Percentiles rank a stretch among this genome's conserved stretches.
These are phyloP conservation scores for Mastomys natalensis DNA, from an alignment of 2,113 vertebrate genomes.

Conservation along the genomic window DNA sequence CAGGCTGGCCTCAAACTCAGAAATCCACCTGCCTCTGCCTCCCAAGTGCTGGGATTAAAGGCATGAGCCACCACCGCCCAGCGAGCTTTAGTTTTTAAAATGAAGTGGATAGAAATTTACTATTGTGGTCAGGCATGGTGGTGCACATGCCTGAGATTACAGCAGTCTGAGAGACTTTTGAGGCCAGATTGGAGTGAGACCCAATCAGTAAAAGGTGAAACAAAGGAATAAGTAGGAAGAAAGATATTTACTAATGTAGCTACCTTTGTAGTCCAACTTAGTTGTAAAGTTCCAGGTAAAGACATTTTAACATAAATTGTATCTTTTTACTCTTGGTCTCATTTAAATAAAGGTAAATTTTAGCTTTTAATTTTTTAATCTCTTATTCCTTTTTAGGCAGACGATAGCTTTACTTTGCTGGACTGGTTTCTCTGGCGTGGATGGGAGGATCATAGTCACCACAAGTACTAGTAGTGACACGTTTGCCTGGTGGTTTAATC, in stretches of 20 bases:
- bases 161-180: not conserved
- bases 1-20: too few relatives aligned
- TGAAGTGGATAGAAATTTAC: constrained; percentile 21
- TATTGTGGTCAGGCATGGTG: not conserved
- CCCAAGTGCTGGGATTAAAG: too few relatives aligned
- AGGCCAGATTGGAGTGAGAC: not conserved
- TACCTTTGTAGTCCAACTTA: not conserved
- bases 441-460: not conserved
- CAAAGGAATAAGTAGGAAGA: not conserved
- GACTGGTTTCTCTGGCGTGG: not conserved
- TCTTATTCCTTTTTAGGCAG: not conserved
- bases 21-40: too few relatives aligned
- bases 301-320: not conserved
- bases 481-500: not conserved
- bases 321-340: not conserved
- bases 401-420: not conserved
- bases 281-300: not conserved
- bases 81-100: constrained; percentile 56
- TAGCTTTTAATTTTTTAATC: not conserved
- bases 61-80: too few relatives aligned
- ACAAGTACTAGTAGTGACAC: too few relatives aligned
- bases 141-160: not conserved
- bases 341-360: not conserved
- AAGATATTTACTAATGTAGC: not conserved
- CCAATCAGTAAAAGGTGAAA: not conserved